Conservation (phyloP, 2,797 vertebrate species). For the Todus mexicanus region DNA sequence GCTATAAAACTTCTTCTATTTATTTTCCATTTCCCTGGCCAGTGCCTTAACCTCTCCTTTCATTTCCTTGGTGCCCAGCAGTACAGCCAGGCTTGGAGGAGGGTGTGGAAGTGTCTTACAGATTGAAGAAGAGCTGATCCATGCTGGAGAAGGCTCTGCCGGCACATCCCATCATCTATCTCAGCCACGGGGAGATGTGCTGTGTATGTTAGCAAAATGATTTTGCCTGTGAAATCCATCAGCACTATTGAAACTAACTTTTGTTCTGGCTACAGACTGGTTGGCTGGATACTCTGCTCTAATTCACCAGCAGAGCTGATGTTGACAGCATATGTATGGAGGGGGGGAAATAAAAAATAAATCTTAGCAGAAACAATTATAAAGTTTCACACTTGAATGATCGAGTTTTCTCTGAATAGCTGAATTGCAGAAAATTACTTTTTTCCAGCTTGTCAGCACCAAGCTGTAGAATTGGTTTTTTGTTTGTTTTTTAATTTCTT, state of each 20-base stretch:
- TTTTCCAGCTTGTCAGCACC: not conserved
- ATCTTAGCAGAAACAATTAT: not conserved
- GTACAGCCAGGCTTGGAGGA: not conserved
- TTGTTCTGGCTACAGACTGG: rapidly evolving
- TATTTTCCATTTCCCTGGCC: not conserved
- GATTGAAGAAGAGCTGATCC: not conserved
- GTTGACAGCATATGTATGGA: not conserved
- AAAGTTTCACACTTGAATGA: not conserved
- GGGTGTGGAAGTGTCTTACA: not conserved
- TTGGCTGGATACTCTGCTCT: not conserved
- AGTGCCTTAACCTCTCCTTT: not conserved
- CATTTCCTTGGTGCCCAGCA: not conserved
- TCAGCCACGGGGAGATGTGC: not conserved
- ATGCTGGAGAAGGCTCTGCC: not conserved
- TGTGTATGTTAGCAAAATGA: not conserved
- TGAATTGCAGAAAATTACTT: not conserved
- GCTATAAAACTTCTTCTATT: not conserved
- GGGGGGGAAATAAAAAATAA: rapidly evolving
- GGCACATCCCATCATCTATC: not conserved
- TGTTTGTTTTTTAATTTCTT: not conserved
- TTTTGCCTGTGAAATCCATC: not conserved
- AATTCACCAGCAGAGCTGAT: not conserved
- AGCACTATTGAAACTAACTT: not conserved
- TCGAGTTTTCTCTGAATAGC: not conserved
- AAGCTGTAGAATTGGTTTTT: not conserved